Conservation (phyloP, 1,140 invertebrate species). For the Papilio polytes region DNA sequence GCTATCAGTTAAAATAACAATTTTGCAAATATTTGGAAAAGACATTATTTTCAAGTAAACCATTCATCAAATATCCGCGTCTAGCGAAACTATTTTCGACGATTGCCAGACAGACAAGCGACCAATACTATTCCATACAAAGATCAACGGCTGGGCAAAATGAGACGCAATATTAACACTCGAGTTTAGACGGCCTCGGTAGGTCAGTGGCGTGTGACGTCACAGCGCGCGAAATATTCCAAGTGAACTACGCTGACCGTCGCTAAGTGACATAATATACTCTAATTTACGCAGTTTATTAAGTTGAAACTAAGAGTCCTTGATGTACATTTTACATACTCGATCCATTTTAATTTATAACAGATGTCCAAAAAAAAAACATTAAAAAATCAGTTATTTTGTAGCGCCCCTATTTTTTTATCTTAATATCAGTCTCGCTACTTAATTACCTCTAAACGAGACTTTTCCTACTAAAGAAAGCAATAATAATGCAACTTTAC, state of each 20-base stretch:
- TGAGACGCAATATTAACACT: slow-evolving; percentile 53
- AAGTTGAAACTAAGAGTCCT: not conserved
- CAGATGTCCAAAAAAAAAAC: too few species aligned
- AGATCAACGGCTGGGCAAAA: slow-evolving; percentile 50
- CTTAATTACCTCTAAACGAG: too few species aligned
- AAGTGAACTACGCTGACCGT: slow-evolving; percentile 30
- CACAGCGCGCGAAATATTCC: slow-evolving; percentile 57
- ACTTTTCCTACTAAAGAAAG: too few species aligned
- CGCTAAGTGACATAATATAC: slow-evolving; percentile 35
- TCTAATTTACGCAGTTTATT: not conserved
- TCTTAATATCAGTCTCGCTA: too few species aligned
- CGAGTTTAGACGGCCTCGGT: slow-evolving; percentile 56
- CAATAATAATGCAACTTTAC: too few species aligned
- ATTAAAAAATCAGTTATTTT: too few species aligned
- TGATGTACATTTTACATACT: too few species aligned
- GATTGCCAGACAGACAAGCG: slow-evolving; percentile 4
- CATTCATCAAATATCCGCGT: not conserved
- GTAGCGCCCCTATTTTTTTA: too few species aligned
- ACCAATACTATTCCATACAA: slow-evolving; percentile 34
- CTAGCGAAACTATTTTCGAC: slow-evolving; percentile 15
- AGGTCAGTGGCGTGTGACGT: slow-evolving; percentile 64
- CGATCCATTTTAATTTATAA: too few species aligned
- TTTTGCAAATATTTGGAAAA: too few species aligned
- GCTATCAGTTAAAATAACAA: too few species aligned
- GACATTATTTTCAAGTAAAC: too few species aligned